Base-by-base conservation (phyloP, 53 echinoderm and acorn worm genomes). In the Temnopleurus reevesii region DNA sequence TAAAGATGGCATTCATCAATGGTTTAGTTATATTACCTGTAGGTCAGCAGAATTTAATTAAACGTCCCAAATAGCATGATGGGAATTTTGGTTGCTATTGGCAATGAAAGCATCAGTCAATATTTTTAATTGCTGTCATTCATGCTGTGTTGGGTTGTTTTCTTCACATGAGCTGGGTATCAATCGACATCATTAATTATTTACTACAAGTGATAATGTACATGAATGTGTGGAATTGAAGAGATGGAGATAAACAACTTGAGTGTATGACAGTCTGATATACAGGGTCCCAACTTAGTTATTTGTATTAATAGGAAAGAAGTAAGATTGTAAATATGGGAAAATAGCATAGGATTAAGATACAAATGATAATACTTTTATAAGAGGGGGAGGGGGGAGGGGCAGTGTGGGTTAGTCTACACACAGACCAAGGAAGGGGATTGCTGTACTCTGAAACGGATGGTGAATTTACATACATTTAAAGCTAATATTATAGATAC, bases 81-180 rank as follows among this genome's bases (percentile, higher is more conserved):
- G 66, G 21, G 36, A 66, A 66, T 38, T 19, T 8, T 41, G 66
- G 66, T 66, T 66, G 66, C 66, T 38, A 66, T 5, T 18, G 66
- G 27, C 66, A 13, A 66, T 9, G 8, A n/a, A 36, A 38, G 9
- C 41, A 66, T 66, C 66, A 66, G 66, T 66, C 66, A 66, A 66
- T 66, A 66, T 66, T 66, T 66, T 59, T 36, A 66, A 66, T 66
- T 38, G 66, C 66, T 66, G 66, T 66, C 66, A 66, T 38, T 19
- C 36, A 38, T 13, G n/a, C 38, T 66, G n/a, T 8, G 36, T 13
- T 36, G 33, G 12, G n/a, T 35, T 66, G 66, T 38, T 66, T 66
- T 38, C 66, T 38, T 12, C n/a, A 0, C 6, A n/a, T 19, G 12
- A 15, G 19, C n/a, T n/a, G 12, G 66, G 41, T 21, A 66, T 66